These are phyloP conservation scores for Xylota sylvarum DNA, from an alignment of 2,888 invertebrate species.

Conservation along the genomic window DNA sequence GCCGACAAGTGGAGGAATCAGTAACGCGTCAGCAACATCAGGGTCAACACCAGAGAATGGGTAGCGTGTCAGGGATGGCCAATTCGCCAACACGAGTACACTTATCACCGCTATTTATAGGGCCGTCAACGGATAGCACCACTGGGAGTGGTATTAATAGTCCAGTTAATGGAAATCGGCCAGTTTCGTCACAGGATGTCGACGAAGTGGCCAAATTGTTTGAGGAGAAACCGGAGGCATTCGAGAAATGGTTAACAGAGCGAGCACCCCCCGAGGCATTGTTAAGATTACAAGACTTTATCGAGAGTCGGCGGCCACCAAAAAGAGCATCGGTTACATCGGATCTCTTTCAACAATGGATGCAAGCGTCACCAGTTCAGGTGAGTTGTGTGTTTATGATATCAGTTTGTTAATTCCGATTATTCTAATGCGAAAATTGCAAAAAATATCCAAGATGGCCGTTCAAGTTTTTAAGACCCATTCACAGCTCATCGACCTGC, in stretches of 20 bases:
- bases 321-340: conserved; percentile 92
- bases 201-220: conserved; percentile 85
- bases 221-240: conserved; percentile 88
- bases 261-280: conserved; percentile 90
- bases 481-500: too few species aligned
- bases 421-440: too few species aligned
- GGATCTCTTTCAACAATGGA: conserved; percentile 94
- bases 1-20: conserved; percentile 22
- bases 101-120: conserved; percentile 53
- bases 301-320: conserved; percentile 86
- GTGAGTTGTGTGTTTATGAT: conserved; percentile 83
- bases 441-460: too few species aligned
- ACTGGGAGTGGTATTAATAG: conserved; percentile 27
- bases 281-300: conserved; percentile 87
- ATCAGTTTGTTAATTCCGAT: background rate
- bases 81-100: conserved; percentile 67
- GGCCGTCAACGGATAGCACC: conserved; percentile 23
- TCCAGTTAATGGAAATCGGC: conserved; percentile 37
- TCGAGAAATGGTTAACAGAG: conserved; percentile 92
- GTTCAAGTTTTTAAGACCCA: too few species aligned
- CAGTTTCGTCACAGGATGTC: conserved; percentile 81
- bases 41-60: conserved; percentile 55
- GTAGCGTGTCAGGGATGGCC: conserved; percentile 52
- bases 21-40: conserved; percentile 40
- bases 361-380: conserved; percentile 91